Evolutionary conservation across 1,140 invertebrate species (phyloP).

Genomic region (Atta cephalotes): DNA sequence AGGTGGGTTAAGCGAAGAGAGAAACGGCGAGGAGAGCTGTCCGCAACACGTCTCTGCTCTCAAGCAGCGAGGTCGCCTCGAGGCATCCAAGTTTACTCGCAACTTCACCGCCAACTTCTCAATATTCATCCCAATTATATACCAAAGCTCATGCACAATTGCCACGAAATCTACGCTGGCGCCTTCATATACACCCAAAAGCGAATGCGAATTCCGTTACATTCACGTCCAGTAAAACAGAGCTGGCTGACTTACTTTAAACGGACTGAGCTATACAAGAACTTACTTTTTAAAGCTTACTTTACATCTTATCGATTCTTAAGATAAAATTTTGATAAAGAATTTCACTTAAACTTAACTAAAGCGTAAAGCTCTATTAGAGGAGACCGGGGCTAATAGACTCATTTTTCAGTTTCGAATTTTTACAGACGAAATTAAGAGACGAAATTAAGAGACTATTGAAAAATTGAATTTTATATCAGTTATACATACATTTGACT

Average conservation of each 20-base stretch:
- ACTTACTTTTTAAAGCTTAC: conserved; percentile 13
- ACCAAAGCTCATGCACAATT: conserved; percentile 80
- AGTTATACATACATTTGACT: too few relatives aligned
- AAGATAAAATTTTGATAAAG: not conserved
- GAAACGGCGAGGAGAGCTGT: conserved; percentile 80
- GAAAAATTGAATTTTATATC: too few relatives aligned
- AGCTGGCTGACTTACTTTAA: conserved; percentile 13
- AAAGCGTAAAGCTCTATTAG: not conserved
- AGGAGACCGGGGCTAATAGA: too few relatives aligned
- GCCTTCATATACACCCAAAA: conserved; percentile 45
- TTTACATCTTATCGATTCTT: not conserved
- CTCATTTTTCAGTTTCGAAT: too few relatives aligned
- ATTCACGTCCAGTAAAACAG: conserved; percentile 40
- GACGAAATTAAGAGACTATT: too few relatives aligned
- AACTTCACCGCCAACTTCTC: conserved; percentile 86
- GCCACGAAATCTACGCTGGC: conserved; percentile 59
- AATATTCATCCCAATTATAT: conserved; percentile 86
- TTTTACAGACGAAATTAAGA: too few relatives aligned
- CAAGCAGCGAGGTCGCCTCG: conserved; percentile 82
- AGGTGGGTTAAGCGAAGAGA: conserved; percentile 76
- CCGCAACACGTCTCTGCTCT: conserved; percentile 87
- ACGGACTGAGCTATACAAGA: not conserved
- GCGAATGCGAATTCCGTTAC: conserved; percentile 19
- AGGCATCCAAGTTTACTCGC: conserved; percentile 86
- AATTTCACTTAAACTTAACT: conserved; percentile 2